Base-by-base conservation (phyloP, 2,888 invertebrate genomes). In the Notodonta dromedarius region DNA sequence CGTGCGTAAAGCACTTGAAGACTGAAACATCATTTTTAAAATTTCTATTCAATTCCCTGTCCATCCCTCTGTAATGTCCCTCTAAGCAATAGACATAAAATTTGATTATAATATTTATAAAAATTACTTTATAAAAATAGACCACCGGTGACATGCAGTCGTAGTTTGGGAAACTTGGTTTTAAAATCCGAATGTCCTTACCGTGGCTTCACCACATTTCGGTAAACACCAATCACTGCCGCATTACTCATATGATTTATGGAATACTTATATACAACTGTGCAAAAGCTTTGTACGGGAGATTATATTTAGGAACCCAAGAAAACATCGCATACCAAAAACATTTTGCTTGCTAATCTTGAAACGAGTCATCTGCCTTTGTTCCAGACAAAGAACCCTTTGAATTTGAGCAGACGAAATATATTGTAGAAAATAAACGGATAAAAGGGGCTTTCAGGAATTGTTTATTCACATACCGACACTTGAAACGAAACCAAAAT, bases 191-290 rank as follows among this genome's bases (percentile, higher is more conserved):
- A 46, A n/a, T 46, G n/a, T 11, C 14, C 14, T 9, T 39, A 13
- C 54, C 16, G 16, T 16, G 50, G 4, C 12, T 54, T 54, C 40
- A 42, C 12, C 55, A 48, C 50, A 54, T 54, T 48, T 48, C 32
- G 59, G 65, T 55, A 74, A 66, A 66, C 67, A 69, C 56, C 44
- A 54, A 54, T 59, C 54, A 62, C 59, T 65, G 58, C 59, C 53
- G 59, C 63, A 59, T 74, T 73, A 73, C 69, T 71, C 69, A 70
- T 57, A 62, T 63, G 71, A 77, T 80, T 77, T 76, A 79, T 74
- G 61, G 62, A 73, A 76, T 24, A 24, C 24, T n/a, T 74, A 74
- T 77, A 70, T 70, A 68, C 71, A 66, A 69, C 66, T 66, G 64
- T 40, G 56, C 32, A 55, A 66, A 71, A 65, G 63, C 62, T 62